Conservation (phyloP, 1,140 invertebrate species). For the Rhagoletis pomonella region DNA sequence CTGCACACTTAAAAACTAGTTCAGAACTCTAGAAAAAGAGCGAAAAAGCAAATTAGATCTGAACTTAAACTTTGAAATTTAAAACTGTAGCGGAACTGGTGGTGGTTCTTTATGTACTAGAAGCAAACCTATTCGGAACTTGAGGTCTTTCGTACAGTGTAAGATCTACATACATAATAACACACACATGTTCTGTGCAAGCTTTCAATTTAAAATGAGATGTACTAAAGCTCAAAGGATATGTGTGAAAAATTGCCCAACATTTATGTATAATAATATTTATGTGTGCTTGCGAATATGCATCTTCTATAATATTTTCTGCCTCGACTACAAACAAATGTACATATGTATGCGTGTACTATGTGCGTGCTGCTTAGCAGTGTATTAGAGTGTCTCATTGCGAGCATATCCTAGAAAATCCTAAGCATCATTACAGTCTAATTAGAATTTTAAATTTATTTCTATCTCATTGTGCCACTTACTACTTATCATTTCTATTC, state of each 20-base stretch:
- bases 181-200: no score
- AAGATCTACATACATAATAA: no score
- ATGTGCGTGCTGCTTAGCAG: neutral
- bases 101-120: no score
- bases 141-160: no score
- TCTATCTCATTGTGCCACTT: slow-evolving; percentile 14
- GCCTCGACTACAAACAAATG: neutral
- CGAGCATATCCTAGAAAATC: slow-evolving; percentile 23
- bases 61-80: no score
- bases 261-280: neutral
- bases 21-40: no score
- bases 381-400: neutral
- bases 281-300: neutral
- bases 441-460: slow-evolving; percentile 36
- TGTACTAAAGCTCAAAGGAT: neutral
- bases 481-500: neutral
- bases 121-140: no score
- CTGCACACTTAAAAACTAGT: no score
- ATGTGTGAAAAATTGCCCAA: neutral
- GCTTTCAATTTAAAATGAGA: no score
- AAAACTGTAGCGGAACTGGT: no score
- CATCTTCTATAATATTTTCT: neutral
- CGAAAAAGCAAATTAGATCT: no score
- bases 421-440: slow-evolving; percentile 35
- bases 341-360: no score